phyloP scores from a whole-genome alignment of 1,140 invertebrate species.

The Varroa destructor region DNA sequence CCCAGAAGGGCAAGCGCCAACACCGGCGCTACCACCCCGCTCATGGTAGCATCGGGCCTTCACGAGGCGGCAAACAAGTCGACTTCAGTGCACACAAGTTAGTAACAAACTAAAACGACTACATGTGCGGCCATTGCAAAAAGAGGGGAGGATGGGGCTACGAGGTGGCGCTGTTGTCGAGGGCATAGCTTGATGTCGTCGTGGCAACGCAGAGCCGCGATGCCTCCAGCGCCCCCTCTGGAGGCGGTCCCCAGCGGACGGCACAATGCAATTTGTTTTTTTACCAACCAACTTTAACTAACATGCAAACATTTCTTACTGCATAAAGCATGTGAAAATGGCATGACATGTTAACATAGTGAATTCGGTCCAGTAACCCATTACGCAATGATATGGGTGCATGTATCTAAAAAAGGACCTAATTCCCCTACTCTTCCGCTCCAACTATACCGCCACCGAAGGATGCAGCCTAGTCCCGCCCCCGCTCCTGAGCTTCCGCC shows the following conservation, averaged over 20 bases:
- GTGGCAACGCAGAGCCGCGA: neutral
- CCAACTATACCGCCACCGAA: too few species aligned
- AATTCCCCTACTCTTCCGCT: too few species aligned
- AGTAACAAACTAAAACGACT: conserved; percentile 28
- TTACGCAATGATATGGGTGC: too few species aligned
- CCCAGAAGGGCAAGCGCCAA: conserved; percentile 22
- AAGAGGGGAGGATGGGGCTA: conserved; percentile 28
- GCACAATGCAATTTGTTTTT: neutral
- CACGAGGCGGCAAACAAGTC: conserved; percentile 20
- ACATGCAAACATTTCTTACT: too few species aligned
- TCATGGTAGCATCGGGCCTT: conserved; percentile 19
- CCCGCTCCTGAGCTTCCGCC: too few species aligned
- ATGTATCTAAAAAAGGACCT: too few species aligned
- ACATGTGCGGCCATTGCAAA: conserved; percentile 28
- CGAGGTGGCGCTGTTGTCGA: conserved; percentile 15
- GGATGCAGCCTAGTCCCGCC: too few species aligned
- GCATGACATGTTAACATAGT: too few species aligned
- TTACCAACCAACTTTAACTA: too few species aligned
- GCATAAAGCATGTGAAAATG: too few species aligned
- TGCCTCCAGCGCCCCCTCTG: neutral
- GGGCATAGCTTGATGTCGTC: conserved; percentile 10
- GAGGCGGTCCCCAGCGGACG: neutral
- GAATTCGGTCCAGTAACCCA: too few species aligned
- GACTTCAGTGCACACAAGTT: conserved; percentile 26
- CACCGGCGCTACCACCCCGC: conserved; percentile 14